Evolutionary conservation across 2,888 invertebrate genomes (phyloP), one percentile per base, ranked within the genome.

Genomic region (Drosophila formosana): DNA sequence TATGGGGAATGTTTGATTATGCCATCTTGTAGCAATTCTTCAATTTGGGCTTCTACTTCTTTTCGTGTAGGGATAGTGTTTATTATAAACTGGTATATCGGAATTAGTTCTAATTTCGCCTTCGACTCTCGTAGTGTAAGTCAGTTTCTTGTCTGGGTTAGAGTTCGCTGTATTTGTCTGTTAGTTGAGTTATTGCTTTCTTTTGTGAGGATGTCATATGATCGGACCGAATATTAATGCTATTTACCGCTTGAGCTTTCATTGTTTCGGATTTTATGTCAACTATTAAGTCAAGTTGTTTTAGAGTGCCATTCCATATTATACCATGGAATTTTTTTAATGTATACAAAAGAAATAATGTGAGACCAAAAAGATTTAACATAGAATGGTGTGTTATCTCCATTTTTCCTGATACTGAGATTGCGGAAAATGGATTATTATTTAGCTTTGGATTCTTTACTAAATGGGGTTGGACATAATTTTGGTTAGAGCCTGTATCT

Each of bases 1-100:
- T 83, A 88, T 0, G 81, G 75, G 30, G 87, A 87, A 11, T 75
- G 79, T 56, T 51, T 43, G 23, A 65, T 65, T 18, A 52, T 53
- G 1, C 34, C 45, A 4, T 49, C 84, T 3, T 83, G 49, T 9
- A 90, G 47, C 47, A 92, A 71, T 75, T 89, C 79, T 1, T 75
- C 26, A 0, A 91, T 80, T 72, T 92, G 89, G 6, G 52, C 74
- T 4, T 90, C 1, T 18, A 80, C 57, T 65, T 18, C 91, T n/a
- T 52, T 30, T 58, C 88, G 75, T 92, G 57, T 91, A 91, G 91
- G 71, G 66, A 92, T 47, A 91, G 4, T 80, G 76, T 80, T 91
- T 90, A 0, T 84, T 66, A 49, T 80, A 0, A 43, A 3, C 34
- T 23, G 90, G 91, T 7, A 72, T 66, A 7, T 78, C 53, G 2